phyloP scores from a whole-genome alignment of 2,797 vertebrate genomes.

The Anabas testudineus region DNA sequence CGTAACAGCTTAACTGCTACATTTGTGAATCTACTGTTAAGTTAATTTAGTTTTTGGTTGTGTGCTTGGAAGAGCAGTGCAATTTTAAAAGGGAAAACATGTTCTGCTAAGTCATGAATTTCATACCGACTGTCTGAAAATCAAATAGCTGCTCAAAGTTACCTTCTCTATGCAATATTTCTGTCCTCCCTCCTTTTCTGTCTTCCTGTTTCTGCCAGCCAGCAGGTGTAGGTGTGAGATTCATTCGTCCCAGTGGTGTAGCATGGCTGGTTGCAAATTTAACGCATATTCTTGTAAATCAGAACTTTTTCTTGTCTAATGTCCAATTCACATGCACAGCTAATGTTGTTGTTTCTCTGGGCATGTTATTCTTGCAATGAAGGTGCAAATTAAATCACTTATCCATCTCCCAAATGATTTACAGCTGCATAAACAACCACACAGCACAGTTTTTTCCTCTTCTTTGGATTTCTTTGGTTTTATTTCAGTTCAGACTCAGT shows the following conservation, averaged over 20 bases:
- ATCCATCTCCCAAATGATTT: slow-evolving; percentile 61
- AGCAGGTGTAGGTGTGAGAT: slow-evolving; percentile 65
- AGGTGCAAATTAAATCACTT: slow-evolving; percentile 72
- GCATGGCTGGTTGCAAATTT: slow-evolving; percentile 62
- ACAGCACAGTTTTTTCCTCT: slow-evolving; percentile 15
- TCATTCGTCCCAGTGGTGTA: slow-evolving; percentile 59
- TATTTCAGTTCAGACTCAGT: too few relatives aligned
- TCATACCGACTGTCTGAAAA: slow-evolving; percentile 34
- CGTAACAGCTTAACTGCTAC: background rate
- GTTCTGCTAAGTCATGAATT: slow-evolving; percentile 43
- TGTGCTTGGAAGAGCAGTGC: background rate
- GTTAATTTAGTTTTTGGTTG: slow-evolving; percentile 3
- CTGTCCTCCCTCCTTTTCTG: slow-evolving; percentile 25
- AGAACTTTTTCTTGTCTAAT: slow-evolving; percentile 56
- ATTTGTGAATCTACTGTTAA: slow-evolving; percentile 5
- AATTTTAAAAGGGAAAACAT: slow-evolving; percentile 35
- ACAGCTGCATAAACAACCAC: slow-evolving; percentile 48
- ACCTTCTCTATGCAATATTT: slow-evolving; percentile 23
- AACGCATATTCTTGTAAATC: slow-evolving; percentile 72
- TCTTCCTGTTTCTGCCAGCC: slow-evolving; percentile 56
- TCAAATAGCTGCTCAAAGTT: slow-evolving; percentile 36
- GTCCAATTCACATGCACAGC: slow-evolving; percentile 59
- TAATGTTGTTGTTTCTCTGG: slow-evolving; percentile 65
- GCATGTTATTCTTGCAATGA: slow-evolving; percentile 62
- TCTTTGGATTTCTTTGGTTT: background rate